Base-by-base conservation (phyloP, 92 coral and sea anemone genomes). In the Desmophyllum pertusum region DNA sequence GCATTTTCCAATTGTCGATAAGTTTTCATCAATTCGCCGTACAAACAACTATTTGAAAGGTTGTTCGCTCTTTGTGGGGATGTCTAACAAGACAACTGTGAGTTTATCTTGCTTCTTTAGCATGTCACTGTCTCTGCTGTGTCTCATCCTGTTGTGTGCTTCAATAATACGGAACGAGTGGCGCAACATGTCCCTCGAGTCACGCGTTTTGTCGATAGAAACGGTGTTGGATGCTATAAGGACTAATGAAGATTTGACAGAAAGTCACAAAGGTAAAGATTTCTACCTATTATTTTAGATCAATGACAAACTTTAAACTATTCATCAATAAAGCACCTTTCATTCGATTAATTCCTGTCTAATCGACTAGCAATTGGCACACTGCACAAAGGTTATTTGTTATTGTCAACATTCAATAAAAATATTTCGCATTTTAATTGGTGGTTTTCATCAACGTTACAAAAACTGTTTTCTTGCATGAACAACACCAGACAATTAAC, bases 161-260 rank as follows among this genome's bases (percentile, higher is more conserved):
- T 23, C 30, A 5, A n/a, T n/a, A 6, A 40, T 38, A 70, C 29
- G 50, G 39, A n/a, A 70, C 27, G 48, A 70, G 50, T 19, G 31
- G n/a, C 25, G 50, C 5, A 29, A 37, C 50, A 39, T 37, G 2
- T 50, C 48, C 17, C 75, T 40, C 18, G 51, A 70, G 29, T 70
- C 51, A 19, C 75, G 75, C 48, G 75, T 70, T 21, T 15, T 40
- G 27, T 70, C 27, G 29, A 19, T 70, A 37, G 75, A 70, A 70
- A 35, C 50, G 23, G 1, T 27, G 23, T 38, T 70, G 1, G 75
- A 39, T 70, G 75, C 14, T 23, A 29, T 70, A 33, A 38, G 75
- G 31, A 40, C 18, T 50, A 70, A 31, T 5, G 39, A 64, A 11
- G 70, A 14, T 31, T 29, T 4, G 19, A 17, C 45, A 38, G 13